Evolutionary conservation across 1,140 invertebrate genomes (phyloP).

Genomic region (Coelopa frigida): DNA sequence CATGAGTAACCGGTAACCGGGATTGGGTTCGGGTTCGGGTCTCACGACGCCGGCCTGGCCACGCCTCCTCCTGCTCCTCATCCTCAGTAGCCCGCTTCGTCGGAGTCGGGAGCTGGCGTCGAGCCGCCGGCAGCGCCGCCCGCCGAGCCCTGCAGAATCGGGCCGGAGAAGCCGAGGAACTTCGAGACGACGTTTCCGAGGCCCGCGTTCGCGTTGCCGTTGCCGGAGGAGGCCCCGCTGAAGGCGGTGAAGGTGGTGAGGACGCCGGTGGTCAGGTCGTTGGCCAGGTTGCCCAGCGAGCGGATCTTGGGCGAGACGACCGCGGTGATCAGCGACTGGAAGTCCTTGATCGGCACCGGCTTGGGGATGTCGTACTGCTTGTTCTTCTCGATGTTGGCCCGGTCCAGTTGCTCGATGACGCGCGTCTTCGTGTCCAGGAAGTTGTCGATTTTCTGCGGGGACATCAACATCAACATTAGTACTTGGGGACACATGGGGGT

Average conservation of each 20-base stretch:
- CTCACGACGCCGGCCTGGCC: too few species aligned
- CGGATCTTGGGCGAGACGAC: slow-evolving; percentile 55
- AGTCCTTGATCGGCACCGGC: slow-evolving; percentile 47
- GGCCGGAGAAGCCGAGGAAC: slow-evolving; percentile 41
- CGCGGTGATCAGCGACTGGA: slow-evolving; percentile 45
- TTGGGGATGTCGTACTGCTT: slow-evolving; percentile 62
- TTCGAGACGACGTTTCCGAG: slow-evolving; percentile 42
- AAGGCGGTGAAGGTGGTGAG: slow-evolving; percentile 43
- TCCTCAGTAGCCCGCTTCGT: slow-evolving; percentile 38
- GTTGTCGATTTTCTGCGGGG: slow-evolving; percentile 63
- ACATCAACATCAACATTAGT: background rate
- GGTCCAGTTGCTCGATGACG: slow-evolving; percentile 58
- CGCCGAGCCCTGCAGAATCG: slow-evolving; percentile 40
- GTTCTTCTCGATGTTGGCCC: slow-evolving; percentile 64
- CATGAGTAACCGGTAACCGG: too few species aligned
- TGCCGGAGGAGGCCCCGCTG: slow-evolving; percentile 39
- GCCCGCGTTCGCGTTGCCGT: slow-evolving; percentile 37
- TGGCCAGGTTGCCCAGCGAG: slow-evolving; percentile 51
- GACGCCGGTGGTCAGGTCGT: slow-evolving; percentile 50
- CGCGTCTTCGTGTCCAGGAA: slow-evolving; percentile 67
- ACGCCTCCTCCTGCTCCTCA: too few species aligned
- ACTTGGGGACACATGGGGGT: background rate
- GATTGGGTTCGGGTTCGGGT: too few species aligned
- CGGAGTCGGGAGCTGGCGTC: slow-evolving; percentile 31
- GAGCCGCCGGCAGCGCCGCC: slow-evolving; percentile 32